These are phyloP conservation scores for Ptychochromis oligacanthus DNA, from an alignment of 2,113 vertebrate genomes.

Conservation along the genomic window DNA sequence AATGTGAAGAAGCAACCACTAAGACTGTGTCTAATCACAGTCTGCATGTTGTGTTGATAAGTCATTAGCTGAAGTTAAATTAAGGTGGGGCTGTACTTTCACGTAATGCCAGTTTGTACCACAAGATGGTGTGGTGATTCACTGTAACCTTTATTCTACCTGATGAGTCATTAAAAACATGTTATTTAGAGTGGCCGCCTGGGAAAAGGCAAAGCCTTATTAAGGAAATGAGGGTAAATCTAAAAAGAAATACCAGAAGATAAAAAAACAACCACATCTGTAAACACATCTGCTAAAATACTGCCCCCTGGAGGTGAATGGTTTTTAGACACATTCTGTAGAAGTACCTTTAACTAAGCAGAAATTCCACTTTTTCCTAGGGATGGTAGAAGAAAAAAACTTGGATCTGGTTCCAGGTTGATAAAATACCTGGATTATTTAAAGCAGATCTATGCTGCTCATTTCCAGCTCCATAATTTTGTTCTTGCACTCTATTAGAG, in stretches of 20 bases:
- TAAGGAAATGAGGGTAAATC: background rate
- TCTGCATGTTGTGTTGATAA: background rate
- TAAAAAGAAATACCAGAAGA: background rate
- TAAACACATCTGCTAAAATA: background rate
- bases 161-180: background rate
- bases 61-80: background rate
- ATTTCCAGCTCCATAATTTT: too few species aligned
- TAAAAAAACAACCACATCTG: background rate
- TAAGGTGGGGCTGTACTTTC: background rate
- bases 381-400: background rate
- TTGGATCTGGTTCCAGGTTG: rapidly evolving
- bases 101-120: background rate
- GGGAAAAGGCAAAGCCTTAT: background rate
- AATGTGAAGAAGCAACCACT: too few species aligned
- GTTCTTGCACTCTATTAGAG: too few species aligned
- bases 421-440: background rate
- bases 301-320: background rate
- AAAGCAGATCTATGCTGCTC: background rate
- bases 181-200: background rate
- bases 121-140: background rate
- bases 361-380: background rate
- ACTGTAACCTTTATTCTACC: background rate
- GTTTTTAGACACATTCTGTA: background rate
- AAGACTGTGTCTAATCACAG: too few species aligned
- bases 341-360: background rate